Evolutionary conservation across 2,113 vertebrate species (phyloP).

Genomic region (Oreochromis niloticus): DNA sequence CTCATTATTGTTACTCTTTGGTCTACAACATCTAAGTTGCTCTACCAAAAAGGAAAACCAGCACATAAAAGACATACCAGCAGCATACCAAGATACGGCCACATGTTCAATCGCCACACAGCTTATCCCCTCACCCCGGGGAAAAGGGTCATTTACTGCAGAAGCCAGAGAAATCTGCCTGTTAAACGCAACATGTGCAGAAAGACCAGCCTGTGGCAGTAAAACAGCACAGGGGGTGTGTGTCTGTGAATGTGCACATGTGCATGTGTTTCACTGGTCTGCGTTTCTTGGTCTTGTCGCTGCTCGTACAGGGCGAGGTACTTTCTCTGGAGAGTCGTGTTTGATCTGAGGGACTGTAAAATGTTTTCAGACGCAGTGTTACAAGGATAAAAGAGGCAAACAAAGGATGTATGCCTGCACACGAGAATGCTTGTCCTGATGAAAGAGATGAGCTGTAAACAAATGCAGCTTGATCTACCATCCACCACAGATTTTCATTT

Average conservation of each 20-base stretch:
- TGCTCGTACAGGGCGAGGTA: not conserved
- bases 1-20: not conserved
- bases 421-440: not conserved
- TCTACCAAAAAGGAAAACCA: not conserved
- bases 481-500: not conserved
- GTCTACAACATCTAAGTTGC: not conserved
- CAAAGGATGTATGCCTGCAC: not conserved
- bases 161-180: not conserved
- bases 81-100: constrained; percentile 9
- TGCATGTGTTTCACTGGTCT: not conserved
- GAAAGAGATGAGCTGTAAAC: constrained; percentile 35
- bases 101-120: constrained; percentile 26
- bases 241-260: not conserved
- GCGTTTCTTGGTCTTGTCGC: not conserved
- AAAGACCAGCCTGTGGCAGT: not conserved
- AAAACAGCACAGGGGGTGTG: constrained; percentile 27
- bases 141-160: constrained; percentile 1
- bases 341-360: constrained; percentile 17
- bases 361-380: not conserved
- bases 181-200: constrained; percentile 26
- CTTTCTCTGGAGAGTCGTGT: not conserved
- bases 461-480: constrained; percentile 28
- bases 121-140: not conserved
- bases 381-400: not conserved
- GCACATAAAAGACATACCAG: constrained; percentile 52